Evolutionary conservation across 1,140 invertebrate species (phyloP).

Genomic region (Holotrichia oblita): DNA sequence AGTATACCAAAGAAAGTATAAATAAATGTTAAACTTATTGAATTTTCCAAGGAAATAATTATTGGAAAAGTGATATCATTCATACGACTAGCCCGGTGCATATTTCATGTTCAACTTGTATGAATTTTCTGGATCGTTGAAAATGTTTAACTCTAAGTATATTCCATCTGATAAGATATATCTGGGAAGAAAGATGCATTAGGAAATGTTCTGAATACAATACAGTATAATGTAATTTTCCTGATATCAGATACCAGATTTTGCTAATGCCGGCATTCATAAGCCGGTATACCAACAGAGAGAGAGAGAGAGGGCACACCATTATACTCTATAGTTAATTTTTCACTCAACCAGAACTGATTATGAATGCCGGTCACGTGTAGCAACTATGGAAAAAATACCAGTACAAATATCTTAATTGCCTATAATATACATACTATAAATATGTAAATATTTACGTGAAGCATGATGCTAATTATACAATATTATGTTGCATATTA

Average conservation of each 20-base stretch:
- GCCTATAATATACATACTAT: slow-evolving; percentile 43
- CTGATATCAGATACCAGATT: slow-evolving; percentile 23
- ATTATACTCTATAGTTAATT: slow-evolving; percentile 10
- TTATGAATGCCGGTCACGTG: slow-evolving; percentile 34
- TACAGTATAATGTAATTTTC: slow-evolving; percentile 10
- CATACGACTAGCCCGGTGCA: too few species aligned
- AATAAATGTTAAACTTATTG: too few species aligned
- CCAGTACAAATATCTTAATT: slow-evolving; percentile 43
- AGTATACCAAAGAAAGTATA: too few species aligned
- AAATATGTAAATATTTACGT: slow-evolving; percentile 42
- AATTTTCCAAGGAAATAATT: too few species aligned
- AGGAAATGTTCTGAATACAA: neutral
- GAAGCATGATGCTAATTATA: slow-evolving; percentile 43
- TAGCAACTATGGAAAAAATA: slow-evolving; percentile 38
- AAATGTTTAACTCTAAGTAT: too few species aligned
- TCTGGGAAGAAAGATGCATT: too few species aligned
- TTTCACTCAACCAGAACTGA: slow-evolving; percentile 21
- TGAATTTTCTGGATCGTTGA: too few species aligned
- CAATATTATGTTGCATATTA: slow-evolving; percentile 44
- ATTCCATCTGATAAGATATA: too few species aligned
- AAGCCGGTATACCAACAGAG: neutral
- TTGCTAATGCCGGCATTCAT: slow-evolving; percentile 35
- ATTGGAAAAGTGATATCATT: too few species aligned
- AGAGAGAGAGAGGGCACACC: neutral
- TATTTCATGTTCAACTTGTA: too few species aligned